Percentiles rank a stretch among this genome's conserved stretches.
phyloP scores from a whole-genome alignment of 1,140 invertebrate genomes.

The Pachypeltis micranthus region DNA sequence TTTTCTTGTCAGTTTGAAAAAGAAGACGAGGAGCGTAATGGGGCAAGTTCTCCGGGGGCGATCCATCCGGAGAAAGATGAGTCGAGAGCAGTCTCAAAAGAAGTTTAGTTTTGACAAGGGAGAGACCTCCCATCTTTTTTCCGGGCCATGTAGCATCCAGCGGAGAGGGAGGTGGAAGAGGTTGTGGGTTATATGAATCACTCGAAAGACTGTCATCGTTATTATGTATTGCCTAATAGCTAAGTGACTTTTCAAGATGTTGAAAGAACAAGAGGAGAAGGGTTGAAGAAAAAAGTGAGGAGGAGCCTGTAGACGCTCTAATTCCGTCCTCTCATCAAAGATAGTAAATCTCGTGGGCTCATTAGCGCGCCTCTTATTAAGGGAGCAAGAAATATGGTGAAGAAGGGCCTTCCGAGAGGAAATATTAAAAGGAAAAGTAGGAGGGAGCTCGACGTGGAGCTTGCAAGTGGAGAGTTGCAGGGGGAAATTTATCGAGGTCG shows the following conservation, averaged over 20 bases:
- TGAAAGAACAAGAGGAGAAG: not conserved
- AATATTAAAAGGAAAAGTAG: not conserved
- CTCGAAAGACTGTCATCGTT: not conserved
- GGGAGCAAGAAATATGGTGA: not conserved
- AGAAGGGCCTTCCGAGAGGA: too few species aligned
- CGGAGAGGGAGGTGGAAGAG: too few species aligned
- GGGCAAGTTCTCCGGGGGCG: not conserved
- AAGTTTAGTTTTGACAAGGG: not conserved
- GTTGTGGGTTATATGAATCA: not conserved
- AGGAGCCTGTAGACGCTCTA: not conserved
- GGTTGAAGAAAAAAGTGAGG: too few species aligned
- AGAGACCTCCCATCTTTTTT: not conserved
- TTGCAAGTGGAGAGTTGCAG: not conserved
- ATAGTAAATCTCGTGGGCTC: not conserved
- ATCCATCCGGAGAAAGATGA: not conserved
- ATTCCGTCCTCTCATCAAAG: not conserved
- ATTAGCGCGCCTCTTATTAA: not conserved
- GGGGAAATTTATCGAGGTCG: not conserved
- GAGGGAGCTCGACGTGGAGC: too few species aligned
- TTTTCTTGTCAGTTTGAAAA: too few species aligned
- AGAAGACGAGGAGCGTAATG: too few species aligned
- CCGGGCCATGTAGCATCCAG: not conserved
- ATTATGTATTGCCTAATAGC: not conserved
- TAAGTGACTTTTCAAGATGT: not conserved
- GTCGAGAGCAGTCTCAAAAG: not conserved